Conservation (phyloP, 2,113 vertebrate species). For the Lampris incognitus region DNA sequence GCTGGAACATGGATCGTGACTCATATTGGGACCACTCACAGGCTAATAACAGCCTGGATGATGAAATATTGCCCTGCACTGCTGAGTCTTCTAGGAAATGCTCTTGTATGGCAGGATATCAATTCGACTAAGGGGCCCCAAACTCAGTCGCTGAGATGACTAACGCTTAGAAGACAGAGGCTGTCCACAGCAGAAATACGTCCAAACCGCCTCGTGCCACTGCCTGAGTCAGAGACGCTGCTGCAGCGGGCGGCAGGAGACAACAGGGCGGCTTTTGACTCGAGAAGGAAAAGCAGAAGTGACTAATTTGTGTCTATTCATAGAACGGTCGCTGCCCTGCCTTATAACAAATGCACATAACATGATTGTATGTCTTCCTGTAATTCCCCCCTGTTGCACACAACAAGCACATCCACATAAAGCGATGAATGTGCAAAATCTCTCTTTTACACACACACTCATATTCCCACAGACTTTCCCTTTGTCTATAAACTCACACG, state of each 20-base stretch:
- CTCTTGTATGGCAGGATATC: not conserved
- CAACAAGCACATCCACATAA: not conserved
- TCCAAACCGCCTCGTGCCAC: constrained; percentile 30
- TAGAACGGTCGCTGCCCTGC: constrained; percentile 10
- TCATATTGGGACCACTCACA: constrained; percentile 13
- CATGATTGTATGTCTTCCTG: not conserved
- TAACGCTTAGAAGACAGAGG: constrained; percentile 48
- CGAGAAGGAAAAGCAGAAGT: not conserved
- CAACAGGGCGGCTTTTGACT: constrained; percentile 45
- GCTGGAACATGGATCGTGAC: not conserved
- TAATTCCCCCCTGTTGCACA: not conserved
- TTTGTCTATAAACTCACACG: too few species aligned
- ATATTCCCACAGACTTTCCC: not conserved
- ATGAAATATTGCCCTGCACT: constrained; percentile 30
- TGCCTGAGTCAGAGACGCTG: constrained; percentile 49
- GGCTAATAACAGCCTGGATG: not conserved
- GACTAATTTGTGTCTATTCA: constrained; percentile 27
- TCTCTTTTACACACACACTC: not conserved
- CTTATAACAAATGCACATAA: not conserved
- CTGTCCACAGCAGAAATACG: constrained; percentile 32
- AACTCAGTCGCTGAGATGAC: constrained; percentile 43
- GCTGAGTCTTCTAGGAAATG: constrained; percentile 26
- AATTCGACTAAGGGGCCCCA: constrained; percentile 7
- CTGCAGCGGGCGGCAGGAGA: constrained; percentile 44
- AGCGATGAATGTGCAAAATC: not conserved